These are phyloP conservation scores for Enteromius anoplus DNA, from an alignment of 2,797 vertebrate genomes.

Conservation along the genomic window DNA sequence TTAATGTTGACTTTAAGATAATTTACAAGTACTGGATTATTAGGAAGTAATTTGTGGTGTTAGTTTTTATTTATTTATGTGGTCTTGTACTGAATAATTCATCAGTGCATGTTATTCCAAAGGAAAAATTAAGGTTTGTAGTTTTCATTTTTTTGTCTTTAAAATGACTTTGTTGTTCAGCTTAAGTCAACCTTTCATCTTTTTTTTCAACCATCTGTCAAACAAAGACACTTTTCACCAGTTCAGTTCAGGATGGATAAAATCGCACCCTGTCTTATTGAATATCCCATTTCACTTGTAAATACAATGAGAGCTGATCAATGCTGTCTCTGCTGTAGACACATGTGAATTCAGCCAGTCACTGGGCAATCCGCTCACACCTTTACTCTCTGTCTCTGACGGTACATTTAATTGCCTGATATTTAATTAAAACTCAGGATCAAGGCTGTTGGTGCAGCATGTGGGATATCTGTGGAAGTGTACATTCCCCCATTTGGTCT, in stretches of 20 bases:
- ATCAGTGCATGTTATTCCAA: background rate
- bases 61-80: background rate
- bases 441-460: background rate
- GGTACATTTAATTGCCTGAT: slow-evolving; percentile 7
- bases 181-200: background rate
- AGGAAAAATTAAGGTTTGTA: background rate
- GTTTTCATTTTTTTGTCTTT: background rate
- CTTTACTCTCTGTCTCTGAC: background rate
- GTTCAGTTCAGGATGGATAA: background rate
- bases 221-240: background rate
- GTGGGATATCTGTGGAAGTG: background rate
- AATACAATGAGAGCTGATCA: background rate
- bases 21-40: background rate
- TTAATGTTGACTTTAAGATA: background rate
- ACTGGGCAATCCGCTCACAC: background rate
- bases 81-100: background rate
- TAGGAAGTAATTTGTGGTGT: background rate
- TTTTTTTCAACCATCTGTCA: background rate
- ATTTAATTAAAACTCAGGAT: slow-evolving; percentile 13
- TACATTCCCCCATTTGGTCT: background rate
- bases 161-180: background rate
- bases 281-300: background rate
- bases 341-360: background rate
- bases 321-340: background rate
- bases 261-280: background rate